phyloP scores from a whole-genome alignment of 2,113 vertebrate species.

The Thryonomys swinderianus region DNA sequence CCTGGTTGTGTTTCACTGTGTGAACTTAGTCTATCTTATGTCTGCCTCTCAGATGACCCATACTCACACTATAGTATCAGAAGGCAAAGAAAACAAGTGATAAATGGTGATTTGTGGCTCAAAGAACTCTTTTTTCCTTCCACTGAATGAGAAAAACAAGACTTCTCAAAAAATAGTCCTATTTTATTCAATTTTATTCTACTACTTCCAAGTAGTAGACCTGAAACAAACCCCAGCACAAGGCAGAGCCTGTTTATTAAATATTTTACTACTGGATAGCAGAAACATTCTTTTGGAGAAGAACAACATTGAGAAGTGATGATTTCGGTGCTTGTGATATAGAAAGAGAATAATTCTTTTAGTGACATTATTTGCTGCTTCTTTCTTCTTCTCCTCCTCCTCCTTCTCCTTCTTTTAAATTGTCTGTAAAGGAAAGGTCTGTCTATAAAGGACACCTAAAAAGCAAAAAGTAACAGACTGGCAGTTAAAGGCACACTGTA shows the following conservation, averaged over 20 bases:
- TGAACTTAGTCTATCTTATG: not conserved
- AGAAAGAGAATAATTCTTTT: not conserved
- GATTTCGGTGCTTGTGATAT: not conserved
- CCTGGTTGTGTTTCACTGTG: not conserved
- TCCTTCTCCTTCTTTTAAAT: too few relatives aligned
- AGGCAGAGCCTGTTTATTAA: not conserved
- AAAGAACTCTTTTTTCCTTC: too few relatives aligned
- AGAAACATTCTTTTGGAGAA: not conserved
- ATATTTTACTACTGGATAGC: not conserved
- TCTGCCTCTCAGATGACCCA: not conserved
- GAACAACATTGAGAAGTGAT: not conserved
- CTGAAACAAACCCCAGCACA: not conserved
- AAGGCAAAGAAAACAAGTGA: not conserved
- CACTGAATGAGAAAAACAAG: not conserved
- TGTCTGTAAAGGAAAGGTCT: too few relatives aligned
- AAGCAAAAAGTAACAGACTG: not conserved
- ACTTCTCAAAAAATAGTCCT: too few relatives aligned
- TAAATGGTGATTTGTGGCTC: not conserved
- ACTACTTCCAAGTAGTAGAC: not conserved
- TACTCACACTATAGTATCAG: not conserved
- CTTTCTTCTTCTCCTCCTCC: too few relatives aligned
- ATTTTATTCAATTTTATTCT: too few relatives aligned
- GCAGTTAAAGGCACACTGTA: not conserved
- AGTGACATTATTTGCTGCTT: not conserved
- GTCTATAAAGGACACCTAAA: not conserved